These are phyloP conservation scores for Drosophila acutilabella DNA, from an alignment of 2,888 invertebrate species.

Conservation along the genomic window DNA sequence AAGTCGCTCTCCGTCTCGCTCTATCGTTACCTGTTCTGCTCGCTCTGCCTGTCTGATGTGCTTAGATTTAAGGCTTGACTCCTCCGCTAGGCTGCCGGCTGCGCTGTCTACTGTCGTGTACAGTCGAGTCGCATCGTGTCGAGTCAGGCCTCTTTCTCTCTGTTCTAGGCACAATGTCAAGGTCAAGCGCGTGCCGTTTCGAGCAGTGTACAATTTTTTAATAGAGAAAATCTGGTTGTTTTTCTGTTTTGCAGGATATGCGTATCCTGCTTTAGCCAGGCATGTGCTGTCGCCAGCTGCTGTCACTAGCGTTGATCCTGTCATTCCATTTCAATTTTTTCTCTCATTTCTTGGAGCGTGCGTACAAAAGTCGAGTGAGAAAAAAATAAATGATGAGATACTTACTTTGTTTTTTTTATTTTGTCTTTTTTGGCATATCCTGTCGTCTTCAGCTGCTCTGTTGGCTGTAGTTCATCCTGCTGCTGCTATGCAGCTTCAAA, in stretches of 20 bases:
- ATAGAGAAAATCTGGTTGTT: slow-evolving; percentile 73
- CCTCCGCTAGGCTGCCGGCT: slow-evolving; percentile 51
- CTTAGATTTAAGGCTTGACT: slow-evolving; percentile 42
- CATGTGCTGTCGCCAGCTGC: slow-evolving; percentile 67
- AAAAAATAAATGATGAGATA: slow-evolving; percentile 60
- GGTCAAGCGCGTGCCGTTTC: slow-evolving; percentile 70
- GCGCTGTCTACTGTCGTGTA: slow-evolving; percentile 16
- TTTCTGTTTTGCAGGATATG: slow-evolving; percentile 69
- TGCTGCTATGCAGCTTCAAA: slow-evolving; percentile 54
- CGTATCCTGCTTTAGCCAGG: slow-evolving; percentile 73
- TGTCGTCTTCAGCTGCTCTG: slow-evolving; percentile 34
- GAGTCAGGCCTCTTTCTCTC: slow-evolving; percentile 33
- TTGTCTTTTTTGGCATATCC: slow-evolving; percentile 30
- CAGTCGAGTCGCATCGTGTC: slow-evolving; percentile 19
- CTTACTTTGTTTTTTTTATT: slow-evolving; percentile 1
- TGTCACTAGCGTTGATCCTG: slow-evolving; percentile 72
- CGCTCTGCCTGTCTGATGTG: background rate
- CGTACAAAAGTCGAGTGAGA: slow-evolving; percentile 36
- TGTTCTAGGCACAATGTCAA: slow-evolving; percentile 64
- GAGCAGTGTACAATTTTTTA: slow-evolving; percentile 63
- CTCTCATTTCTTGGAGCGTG: slow-evolving; percentile 58
- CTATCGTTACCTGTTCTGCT: background rate
- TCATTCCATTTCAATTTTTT: slow-evolving; percentile 52
- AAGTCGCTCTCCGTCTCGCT: slow-evolving; percentile 37
- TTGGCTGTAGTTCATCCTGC: slow-evolving; percentile 25